These are phyloP conservation scores for Chrysolina oricalcia DNA, from an alignment of 2,888 invertebrate species.

Conservation along the genomic window DNA sequence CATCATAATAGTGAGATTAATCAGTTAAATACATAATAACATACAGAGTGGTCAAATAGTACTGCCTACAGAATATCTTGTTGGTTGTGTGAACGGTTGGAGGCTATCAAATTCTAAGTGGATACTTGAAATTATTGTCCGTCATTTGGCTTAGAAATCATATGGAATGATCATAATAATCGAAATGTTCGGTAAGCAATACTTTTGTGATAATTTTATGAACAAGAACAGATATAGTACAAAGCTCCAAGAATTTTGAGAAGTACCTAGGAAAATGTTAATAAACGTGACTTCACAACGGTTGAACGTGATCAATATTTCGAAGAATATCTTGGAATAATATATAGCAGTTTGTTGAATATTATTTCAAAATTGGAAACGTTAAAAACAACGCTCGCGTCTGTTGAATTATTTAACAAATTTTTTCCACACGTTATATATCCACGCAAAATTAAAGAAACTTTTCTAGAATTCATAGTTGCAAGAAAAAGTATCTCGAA, in stretches of 20 bases:
- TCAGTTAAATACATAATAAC: not conserved
- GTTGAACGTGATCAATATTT: not conserved
- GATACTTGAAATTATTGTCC: too few relatives aligned
- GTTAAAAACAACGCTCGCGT: too few relatives aligned
- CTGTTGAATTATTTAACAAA: too few relatives aligned
- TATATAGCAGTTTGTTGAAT: too few relatives aligned
- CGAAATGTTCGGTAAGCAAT: not conserved
- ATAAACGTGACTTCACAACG: constrained; percentile 4
- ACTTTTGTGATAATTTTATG: not conserved
- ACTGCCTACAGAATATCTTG: not conserved
- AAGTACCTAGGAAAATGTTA: not conserved
- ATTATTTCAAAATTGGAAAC: too few relatives aligned
- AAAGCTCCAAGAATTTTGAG: not conserved
- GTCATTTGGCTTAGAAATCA: too few relatives aligned
- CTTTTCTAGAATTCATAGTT: too few relatives aligned
- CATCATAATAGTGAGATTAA: not conserved
- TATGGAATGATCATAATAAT: not conserved
- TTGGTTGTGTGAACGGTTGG: not conserved
- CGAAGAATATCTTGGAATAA: not conserved
- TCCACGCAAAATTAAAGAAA: too few relatives aligned
- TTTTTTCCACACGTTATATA: too few relatives aligned
- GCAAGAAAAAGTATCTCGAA: too few relatives aligned
- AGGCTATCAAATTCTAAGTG: too few relatives aligned
- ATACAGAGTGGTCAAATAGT: not conserved
- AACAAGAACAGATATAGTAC: not conserved